Percentiles rank a stretch among this genome's conserved stretches.
phyloP scores from a whole-genome alignment of 2,797 vertebrate species.

The Morelia viridis region DNA sequence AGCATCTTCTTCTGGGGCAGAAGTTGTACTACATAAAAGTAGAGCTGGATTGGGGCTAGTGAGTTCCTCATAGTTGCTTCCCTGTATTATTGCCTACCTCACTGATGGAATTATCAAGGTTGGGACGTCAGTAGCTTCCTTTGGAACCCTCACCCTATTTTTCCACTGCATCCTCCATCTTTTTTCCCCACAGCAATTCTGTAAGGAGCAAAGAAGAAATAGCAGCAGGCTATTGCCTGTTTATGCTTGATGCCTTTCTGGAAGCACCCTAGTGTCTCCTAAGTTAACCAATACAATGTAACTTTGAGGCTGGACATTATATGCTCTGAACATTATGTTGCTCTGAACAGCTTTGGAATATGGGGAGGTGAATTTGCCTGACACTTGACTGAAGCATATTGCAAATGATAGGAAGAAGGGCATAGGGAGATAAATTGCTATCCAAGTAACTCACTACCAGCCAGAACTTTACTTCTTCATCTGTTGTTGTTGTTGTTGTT shows the following conservation, averaged over 20 bases:
- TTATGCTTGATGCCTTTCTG: neutral
- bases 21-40: neutral
- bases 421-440: neutral
- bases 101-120: neutral
- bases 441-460: neutral
- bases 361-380: constrained; percentile 10
- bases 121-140: neutral
- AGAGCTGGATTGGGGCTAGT: neutral
- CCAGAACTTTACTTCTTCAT: neutral
- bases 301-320: constrained; percentile 24
- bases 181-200: neutral
- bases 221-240: neutral
- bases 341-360: constrained; percentile 25
- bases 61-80: neutral
- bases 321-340: neutral
- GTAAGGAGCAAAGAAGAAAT: neutral
- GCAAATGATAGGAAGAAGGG: constrained; percentile 23
- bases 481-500: neutral
- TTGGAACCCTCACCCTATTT: neutral
- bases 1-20: neutral
- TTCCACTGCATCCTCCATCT: neutral
- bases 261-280: neutral
- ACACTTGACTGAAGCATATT: neutral
- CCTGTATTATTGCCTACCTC: neutral
- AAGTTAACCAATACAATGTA: neutral